These are phyloP conservation scores for Uria aalge DNA, from an alignment of 2,113 vertebrate genomes.

Conservation along the genomic window DNA sequence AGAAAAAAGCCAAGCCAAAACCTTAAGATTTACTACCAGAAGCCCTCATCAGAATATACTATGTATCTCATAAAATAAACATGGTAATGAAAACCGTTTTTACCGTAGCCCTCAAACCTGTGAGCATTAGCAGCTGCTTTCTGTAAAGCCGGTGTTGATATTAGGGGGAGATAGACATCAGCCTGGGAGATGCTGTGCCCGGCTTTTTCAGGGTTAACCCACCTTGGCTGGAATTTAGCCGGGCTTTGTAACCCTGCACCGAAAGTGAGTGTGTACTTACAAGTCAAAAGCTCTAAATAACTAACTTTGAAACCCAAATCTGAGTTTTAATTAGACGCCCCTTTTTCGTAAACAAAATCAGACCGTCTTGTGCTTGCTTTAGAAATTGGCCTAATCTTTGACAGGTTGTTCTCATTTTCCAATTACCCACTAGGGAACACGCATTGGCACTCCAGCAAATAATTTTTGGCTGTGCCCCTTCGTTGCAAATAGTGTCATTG, in stretches of 20 bases:
- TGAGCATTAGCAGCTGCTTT: slow-evolving; percentile 52
- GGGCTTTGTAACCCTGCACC: background rate
- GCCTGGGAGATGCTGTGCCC: background rate
- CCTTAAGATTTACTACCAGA: slow-evolving; percentile 43
- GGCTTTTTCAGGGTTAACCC: background rate
- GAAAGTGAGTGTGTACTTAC: background rate
- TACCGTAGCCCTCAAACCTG: background rate
- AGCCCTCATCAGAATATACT: slow-evolving; percentile 43
- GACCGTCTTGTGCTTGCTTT: slow-evolving; percentile 31
- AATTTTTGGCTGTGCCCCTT: slow-evolving; percentile 32
- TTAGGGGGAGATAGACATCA: background rate
- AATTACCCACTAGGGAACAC: slow-evolving; percentile 32
- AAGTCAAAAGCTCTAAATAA: background rate
- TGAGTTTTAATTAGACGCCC: slow-evolving; percentile 2
- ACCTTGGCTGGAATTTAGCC: background rate
- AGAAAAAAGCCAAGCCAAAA: background rate
- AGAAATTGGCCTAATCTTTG: slow-evolving; percentile 62
- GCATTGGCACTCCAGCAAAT: slow-evolving; percentile 22
- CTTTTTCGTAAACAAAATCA: slow-evolving; percentile 51
- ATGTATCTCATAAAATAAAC: slow-evolving; percentile 52
- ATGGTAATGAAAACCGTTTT: slow-evolving; percentile 35
- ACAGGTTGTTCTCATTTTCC: slow-evolving; percentile 66
- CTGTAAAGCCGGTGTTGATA: slow-evolving; percentile 3
- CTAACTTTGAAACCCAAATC: slow-evolving; percentile 31
- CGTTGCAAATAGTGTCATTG: slow-evolving; percentile 50